Evolutionary conservation across 2,888 invertebrate genomes (phyloP), one percentile per base, ranked within the genome.

Genomic region (Drosophila prolongata): DNA sequence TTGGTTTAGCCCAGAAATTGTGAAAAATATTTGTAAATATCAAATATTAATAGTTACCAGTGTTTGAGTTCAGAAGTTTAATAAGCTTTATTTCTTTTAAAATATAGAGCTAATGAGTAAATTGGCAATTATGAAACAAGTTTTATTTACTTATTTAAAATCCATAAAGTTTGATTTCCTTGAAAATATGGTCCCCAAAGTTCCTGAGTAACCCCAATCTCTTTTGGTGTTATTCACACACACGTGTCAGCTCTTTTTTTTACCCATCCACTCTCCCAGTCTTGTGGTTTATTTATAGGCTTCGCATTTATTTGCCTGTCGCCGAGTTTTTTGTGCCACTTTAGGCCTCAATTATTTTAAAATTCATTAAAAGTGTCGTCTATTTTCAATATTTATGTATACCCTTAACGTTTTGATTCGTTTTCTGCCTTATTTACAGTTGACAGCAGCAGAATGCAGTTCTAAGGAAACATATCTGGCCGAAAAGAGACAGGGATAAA

Each of bases 261-360:
- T 24, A 49, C 49, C 49, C 49, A 49, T 49, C 30, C n/a, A 46
- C 30, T 61, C 50, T 55, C 58, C 47, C 53, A n/a, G 37, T 38
- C 47, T 11, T 44, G 44, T 9, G 38, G 35, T 59, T 69, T 84
- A 87, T 82, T 87, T 82, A 67, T 85, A 78, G 81, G 38, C 68
- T 54, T 58, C 58, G 74, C 69, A 79, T 80, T 70, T 72, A 79
- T 82, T 77, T 79, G 77, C 53, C 73, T 81, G 86, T 76, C 76
- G 74, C 57, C 44, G 64, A 72, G 83, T 78, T 69, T 85, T 87
- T 70, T 73, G 87, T 78, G 80, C 75, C 75, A 87, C 82, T 87
- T 87, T 85, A 85, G 86, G 88, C 80, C 86, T 86, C 86, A 83
- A 83, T 86, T 88, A 86, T 88, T 86, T 76, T 66, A 71, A 84